Evolutionary conservation across 2,113 vertebrate genomes (phyloP).

Genomic region (Chionodraco myersi): DNA sequence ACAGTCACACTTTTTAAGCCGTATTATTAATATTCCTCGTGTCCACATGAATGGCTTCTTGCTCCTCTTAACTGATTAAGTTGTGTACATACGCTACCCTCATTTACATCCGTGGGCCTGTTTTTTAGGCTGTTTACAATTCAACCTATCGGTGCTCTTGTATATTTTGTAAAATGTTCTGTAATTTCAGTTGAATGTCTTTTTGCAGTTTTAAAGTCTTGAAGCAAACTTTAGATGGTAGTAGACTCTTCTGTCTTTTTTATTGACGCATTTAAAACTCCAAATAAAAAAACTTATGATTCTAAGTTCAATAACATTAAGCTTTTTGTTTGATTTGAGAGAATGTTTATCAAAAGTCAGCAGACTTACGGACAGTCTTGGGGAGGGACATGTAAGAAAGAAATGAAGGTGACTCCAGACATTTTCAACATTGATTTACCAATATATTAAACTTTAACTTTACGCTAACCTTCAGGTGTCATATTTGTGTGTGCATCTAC

Average conservation of each 20-base stretch:
- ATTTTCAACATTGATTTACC: too few species aligned
- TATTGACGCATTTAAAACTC: slow-evolving; percentile 50
- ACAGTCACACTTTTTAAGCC: slow-evolving; percentile 8
- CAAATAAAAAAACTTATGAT: slow-evolving; percentile 49
- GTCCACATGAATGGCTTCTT: not conserved
- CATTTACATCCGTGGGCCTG: slow-evolving; percentile 3
- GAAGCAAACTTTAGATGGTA: not conserved
- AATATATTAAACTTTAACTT: too few species aligned
- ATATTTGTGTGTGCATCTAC: too few species aligned
- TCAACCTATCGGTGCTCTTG: slow-evolving; percentile 10
- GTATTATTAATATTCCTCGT: slow-evolving; percentile 13
- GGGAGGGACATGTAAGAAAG: too few species aligned
- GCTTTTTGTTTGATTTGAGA: too few species aligned
- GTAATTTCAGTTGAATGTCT: not conserved
- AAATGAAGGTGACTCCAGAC: too few species aligned
- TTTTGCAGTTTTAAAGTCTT: slow-evolving; percentile 2
- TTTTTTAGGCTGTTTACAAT: slow-evolving; percentile 20
- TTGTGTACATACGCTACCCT: slow-evolving; percentile 16
- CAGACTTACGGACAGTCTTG: too few species aligned
- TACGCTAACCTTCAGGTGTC: too few species aligned
- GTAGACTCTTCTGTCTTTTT: not conserved
- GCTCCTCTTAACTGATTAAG: not conserved
- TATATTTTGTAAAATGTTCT: slow-evolving; percentile 36
- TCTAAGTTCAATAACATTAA: not conserved
- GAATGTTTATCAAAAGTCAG: too few species aligned